Percentiles rank a stretch among this genome's conserved stretches.
Conservation (phyloP, 1,140 invertebrate genomes). For the Pogonomyrmex californicus region DNA sequence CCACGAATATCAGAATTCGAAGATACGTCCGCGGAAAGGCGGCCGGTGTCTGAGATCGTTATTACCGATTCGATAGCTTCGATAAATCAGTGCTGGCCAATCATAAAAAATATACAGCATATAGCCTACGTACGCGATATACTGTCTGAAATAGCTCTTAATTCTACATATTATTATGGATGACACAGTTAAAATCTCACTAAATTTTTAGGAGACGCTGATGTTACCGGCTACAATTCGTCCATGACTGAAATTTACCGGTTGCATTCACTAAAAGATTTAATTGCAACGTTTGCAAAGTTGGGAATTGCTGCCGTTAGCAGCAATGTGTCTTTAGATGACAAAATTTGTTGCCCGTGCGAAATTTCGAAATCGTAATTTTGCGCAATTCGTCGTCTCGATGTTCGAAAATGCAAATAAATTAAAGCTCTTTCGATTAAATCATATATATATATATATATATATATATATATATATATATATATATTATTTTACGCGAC, state of each 20-base stretch:
- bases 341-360: background rate
- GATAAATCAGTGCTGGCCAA: slow-evolving; percentile 66
- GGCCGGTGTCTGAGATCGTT: slow-evolving; percentile 68
- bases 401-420: slow-evolving; percentile 25
- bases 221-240: slow-evolving; percentile 28
- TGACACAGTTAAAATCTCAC: slow-evolving; percentile 66
- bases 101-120: slow-evolving; percentile 41
- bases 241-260: slow-evolving; percentile 26
- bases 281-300: background rate
- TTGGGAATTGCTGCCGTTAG: background rate
- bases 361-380: slow-evolving; percentile 17
- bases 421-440: background rate
- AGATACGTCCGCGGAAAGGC: slow-evolving; percentile 58
- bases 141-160: slow-evolving; percentile 49
- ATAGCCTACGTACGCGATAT: slow-evolving; percentile 22
- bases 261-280: background rate
- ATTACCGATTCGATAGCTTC: slow-evolving; percentile 59
- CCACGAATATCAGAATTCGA: slow-evolving; percentile 47
- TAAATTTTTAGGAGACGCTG: slow-evolving; percentile 38
- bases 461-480: background rate
- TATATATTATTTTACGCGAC: background rate
- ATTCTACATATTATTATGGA: slow-evolving; percentile 51
- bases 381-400: slow-evolving; percentile 27
- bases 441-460: background rate
- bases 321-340: background rate